Evolutionary conservation across 2,797 vertebrate genomes (phyloP).

Genomic region (Pygocentrus nattereri): DNA sequence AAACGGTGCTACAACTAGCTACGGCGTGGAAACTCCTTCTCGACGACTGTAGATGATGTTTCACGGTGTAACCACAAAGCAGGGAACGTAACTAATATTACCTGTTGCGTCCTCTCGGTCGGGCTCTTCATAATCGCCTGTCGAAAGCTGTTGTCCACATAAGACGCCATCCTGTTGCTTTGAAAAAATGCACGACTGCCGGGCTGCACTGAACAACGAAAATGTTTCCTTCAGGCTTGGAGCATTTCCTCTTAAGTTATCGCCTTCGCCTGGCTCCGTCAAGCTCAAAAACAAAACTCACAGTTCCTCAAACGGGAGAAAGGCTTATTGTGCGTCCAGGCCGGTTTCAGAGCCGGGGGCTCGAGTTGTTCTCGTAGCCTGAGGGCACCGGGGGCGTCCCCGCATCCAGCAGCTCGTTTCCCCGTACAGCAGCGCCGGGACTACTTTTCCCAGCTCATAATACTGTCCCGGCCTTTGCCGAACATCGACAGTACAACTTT

Average conservation of each 20-base stretch:
- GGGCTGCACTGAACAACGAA: neutral
- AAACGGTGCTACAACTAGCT: neutral
- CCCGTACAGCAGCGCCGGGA: neutral
- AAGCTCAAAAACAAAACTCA: slow-evolving; percentile 22
- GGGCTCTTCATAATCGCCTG: slow-evolving; percentile 89
- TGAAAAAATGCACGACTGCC: slow-evolving; percentile 3
- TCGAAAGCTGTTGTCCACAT: slow-evolving; percentile 90
- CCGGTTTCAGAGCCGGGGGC: slow-evolving; percentile 58
- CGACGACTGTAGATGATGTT: neutral
- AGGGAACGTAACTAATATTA: slow-evolving; percentile 57
- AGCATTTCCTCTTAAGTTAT: slow-evolving; percentile 39
- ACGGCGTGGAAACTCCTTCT: neutral
- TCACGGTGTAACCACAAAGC: neutral
- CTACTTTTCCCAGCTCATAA: neutral
- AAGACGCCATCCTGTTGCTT: slow-evolving; percentile 83
- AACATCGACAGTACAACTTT: neutral
- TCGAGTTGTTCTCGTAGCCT: slow-evolving; percentile 41
- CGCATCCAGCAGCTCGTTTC: slow-evolving; percentile 10
- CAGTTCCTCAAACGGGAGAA: slow-evolving; percentile 32
- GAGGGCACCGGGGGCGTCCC: neutral
- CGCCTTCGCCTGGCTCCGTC: neutral
- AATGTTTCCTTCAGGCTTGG: neutral
- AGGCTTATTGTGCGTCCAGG: slow-evolving; percentile 29
- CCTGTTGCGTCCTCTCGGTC: slow-evolving; percentile 84
- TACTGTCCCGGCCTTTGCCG: neutral